phyloP scores from a whole-genome alignment of 2,113 vertebrate genomes.

The Isichthys henryi region DNA sequence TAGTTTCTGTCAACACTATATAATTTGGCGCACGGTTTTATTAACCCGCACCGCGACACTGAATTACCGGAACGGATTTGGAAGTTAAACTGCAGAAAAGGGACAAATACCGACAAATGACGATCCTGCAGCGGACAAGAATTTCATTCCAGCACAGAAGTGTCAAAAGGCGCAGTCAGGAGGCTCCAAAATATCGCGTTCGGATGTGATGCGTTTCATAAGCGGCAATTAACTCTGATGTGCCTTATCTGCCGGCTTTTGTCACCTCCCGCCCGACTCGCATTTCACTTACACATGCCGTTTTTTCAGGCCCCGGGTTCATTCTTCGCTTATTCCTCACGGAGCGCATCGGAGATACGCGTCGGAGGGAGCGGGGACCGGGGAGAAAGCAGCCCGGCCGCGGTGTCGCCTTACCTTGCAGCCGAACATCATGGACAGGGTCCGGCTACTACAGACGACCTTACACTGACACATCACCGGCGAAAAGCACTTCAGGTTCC shows the following conservation, averaged over 20 bases:
- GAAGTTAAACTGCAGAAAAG: not conserved
- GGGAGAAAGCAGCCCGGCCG: not conserved
- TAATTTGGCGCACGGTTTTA: not conserved
- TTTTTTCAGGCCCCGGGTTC: not conserved
- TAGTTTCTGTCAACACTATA: not conserved
- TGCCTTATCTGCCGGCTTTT: not conserved
- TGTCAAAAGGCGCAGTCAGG: not conserved
- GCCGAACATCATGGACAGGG: conserved; percentile 36
- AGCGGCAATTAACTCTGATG: not conserved
- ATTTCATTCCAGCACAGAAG: not conserved
- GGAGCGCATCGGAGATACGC: not conserved
- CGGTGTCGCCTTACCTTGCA: conserved; percentile 25
- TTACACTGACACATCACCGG: conserved; percentile 40
- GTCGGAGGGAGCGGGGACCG: not conserved
- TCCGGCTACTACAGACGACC: conserved; percentile 40
- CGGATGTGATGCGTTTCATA: not conserved
- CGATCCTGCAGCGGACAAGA: not conserved
- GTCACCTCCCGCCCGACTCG: not conserved
- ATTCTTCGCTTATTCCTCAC: not conserved
- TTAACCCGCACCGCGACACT: not conserved
- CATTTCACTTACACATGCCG: not conserved
- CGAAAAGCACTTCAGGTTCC: conserved; percentile 32
- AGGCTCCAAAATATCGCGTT: not conserved
- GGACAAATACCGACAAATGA: not conserved
- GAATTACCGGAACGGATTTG: not conserved